These are phyloP conservation scores for Poecilus cupreus DNA, from an alignment of 2,888 invertebrate species.

Conservation along the genomic window DNA sequence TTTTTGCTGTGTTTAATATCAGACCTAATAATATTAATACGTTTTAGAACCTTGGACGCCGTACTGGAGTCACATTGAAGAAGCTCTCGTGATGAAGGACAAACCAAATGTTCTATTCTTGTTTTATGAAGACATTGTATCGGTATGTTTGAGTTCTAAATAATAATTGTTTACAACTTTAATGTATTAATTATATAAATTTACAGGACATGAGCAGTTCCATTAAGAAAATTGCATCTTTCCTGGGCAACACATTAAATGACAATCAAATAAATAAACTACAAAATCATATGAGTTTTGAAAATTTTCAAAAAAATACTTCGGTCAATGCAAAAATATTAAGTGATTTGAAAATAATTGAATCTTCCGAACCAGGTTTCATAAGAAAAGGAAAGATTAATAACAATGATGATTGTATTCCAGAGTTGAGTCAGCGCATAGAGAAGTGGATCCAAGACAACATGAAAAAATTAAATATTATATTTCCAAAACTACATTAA, in stretches of 20 bases:
- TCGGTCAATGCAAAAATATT: conserved; percentile 84
- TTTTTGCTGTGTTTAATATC: too few relatives aligned
- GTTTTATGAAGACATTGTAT: conserved; percentile 87
- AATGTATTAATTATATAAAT: not conserved
- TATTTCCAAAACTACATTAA: conserved; percentile 72
- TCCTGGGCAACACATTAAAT: conserved; percentile 77
- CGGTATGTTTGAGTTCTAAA: conserved; percentile 70
- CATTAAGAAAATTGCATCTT: conserved; percentile 77
- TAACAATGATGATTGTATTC: conserved; percentile 81
- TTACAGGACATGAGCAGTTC: conserved; percentile 78
- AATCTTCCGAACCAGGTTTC: conserved; percentile 78
- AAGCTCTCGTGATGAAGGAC: conserved; percentile 82
- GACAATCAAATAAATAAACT: conserved; percentile 78
- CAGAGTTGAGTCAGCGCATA: conserved; percentile 79
- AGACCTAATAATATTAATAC: too few relatives aligned
- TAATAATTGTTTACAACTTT: not conserved
- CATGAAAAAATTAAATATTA: conserved; percentile 76
- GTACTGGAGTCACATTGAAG: conserved; percentile 86
- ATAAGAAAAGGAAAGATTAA: conserved; percentile 81
- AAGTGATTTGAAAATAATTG: conserved; percentile 77
- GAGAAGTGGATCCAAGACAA: conserved; percentile 83
- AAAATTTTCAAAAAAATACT: conserved; percentile 87
- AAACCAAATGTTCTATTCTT: conserved; percentile 83
- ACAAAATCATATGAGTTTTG: conserved; percentile 84
- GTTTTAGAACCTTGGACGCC: conserved; percentile 82